Evolutionary conservation across 1,140 invertebrate species (phyloP), one percentile per base, ranked within the genome.

Genomic region (Rhopalosiphum maidis): DNA sequence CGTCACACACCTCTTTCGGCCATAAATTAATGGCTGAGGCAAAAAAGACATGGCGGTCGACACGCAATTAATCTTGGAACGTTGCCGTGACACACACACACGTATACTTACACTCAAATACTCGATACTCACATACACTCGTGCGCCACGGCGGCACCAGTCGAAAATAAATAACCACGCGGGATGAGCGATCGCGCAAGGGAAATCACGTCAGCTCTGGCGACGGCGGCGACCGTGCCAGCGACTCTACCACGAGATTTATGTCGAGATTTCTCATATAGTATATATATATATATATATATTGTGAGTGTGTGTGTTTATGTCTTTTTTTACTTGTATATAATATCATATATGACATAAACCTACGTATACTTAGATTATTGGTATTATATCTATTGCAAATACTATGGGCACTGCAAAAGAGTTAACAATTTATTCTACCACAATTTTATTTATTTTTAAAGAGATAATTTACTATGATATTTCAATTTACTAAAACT

Each of bases 1-100:
- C 88, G 88, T 90, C 88, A 77, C 91, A 83, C 91, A 92, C 91
- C 91, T 92, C 91, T 92, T 92, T 54, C 77, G 91, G 77, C 43
- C 91, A 54, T 92, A 92, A 92, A 92, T 92, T 92, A 92, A 92
- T 92, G 77, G 91, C 91, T 48, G 77, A 92, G 46, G 91, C 77
- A 51, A 77, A 77, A 83, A 85, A 51, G 91, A 92, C 91, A 92
- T 92, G 91, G 77, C 91, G 91, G 91, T 92, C 91, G 91, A 92
- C 91, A 85, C 48, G 77, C 91, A 92, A 92, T 92, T 92, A 92
- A 92, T 92, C 91, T 92, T 85, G 77, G 91, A 82, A 43, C 60
- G 60, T 41, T n/a, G 43, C 90, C 91, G 91, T 54, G 91, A 92
- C 91, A 92, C 91, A 41, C 46, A 68, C 30, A 23, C 48, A 25